Base-by-base conservation (phyloP, 2,888 invertebrate genomes). In the Caenorhabditis sinica region DNA sequence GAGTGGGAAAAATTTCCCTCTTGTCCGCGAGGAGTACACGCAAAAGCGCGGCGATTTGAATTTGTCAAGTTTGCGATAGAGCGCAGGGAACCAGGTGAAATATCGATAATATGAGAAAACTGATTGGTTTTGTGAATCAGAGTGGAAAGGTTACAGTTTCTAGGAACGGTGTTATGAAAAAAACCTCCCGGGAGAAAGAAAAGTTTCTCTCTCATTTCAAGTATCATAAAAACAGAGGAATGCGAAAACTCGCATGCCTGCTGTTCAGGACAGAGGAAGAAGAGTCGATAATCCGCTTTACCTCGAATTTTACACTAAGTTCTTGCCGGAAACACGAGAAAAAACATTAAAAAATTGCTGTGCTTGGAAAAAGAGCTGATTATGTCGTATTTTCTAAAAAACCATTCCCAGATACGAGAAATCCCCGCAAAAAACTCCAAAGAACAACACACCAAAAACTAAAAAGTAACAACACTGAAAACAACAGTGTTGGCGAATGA, bases 271-370 rank as follows among this genome's bases (percentile, higher is more conserved):
- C 56, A 13, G 40, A 56, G 23, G 40, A 68, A 33, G n/a, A 13
- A 66, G 58, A 71, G 43, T 58, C 43, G 43, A 58, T 71, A 71
- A 71, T 28, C 58, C 43, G 30, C 58, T 71, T 71, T 30, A 49
- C 36, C 30, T 36, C 36, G 36, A 36, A 60, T 30, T 60, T 60
- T 43, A 63, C 63, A 61, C 61, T 11, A 23, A 28, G 33, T 28
- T 58, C 17, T 66, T n/a, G 13, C 2, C n/a, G 43, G 45, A 45
- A 45, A 45, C 8, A 20, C 2, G 8, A 20, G 0, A 20, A 20
- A 49, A 49, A 1, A 13, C 13, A 13, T 40, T 9, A 40, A 40
- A 49, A 20, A n/a, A 20, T 20, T 49, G 6, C 15, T 20, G 13
- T 17, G 17, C 45, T 45, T 45, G 45, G 2, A 45, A 45, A 5